These are phyloP conservation scores for Julus scanicus DNA, from an alignment of 2,888 invertebrate species.

Conservation along the genomic window DNA sequence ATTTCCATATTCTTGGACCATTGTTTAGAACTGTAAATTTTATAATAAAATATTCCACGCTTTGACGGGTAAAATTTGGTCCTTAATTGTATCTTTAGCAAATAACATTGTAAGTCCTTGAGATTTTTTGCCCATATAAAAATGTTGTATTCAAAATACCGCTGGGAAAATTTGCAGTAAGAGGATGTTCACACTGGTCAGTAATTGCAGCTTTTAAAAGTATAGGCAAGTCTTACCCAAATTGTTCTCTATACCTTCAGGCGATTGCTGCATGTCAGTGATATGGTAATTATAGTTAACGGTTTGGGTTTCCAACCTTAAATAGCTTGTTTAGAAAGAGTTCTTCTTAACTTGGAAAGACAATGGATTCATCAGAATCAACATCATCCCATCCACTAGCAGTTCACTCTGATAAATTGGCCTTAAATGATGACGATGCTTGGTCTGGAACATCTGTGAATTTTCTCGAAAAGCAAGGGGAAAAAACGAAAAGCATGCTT, in stretches of 20 bases:
- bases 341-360: neutral
- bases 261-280: neutral
- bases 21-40: too few relatives aligned
- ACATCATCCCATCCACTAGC: neutral
- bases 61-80: too few relatives aligned
- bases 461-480: slow-evolving; percentile 50
- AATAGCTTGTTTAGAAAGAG: neutral
- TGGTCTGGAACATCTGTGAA: neutral
- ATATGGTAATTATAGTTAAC: neutral
- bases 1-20: too few relatives aligned
- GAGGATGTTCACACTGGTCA: neutral
- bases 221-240: neutral
- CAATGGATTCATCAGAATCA: neutral
- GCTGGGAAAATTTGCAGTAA: neutral
- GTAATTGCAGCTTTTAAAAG: neutral
- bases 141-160: neutral
- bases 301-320: neutral
- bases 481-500: slow-evolving; percentile 36
- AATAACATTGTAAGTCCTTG: neutral
- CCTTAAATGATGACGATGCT: neutral
- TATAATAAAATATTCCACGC: too few relatives aligned
- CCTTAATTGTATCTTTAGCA: neutral
- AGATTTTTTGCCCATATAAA: neutral
- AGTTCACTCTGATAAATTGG: neutral
- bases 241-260: neutral